Evolutionary conservation across 2,797 vertebrate species (phyloP), one percentile per base, ranked within the genome.

Genomic region (Moxostoma hubbsi): DNA sequence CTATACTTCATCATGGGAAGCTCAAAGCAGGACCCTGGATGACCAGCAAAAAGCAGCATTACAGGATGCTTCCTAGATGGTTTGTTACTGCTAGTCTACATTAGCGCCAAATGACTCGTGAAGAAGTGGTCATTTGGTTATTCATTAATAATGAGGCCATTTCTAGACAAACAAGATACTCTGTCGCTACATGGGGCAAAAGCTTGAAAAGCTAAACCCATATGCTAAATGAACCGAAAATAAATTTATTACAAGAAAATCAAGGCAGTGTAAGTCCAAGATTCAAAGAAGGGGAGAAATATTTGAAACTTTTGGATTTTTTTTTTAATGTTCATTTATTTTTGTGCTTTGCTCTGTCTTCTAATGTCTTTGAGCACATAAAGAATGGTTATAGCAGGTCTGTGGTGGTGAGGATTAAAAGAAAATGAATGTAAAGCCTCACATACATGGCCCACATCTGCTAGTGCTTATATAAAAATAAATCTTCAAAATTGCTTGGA

Each of bases 211-310:
- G 71, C 45, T 68, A 58, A 82, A 69, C 58, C 81, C 70, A 63
- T 70, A n/a, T 78, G 76, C 71, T 64, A 82, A 82, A 79, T 79
- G 76, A 79, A 36, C 57, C 64, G 10, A 43, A 58, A 57, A 69
- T 50, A 6, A 62, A 73, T n/a, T 54, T 72, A 73, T 82, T 77
- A 73, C 61, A 16, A 70, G 59, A 73, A 72, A 82, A 79, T 43
- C 68, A 70, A 57, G 11, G 73, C 66, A 62, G 43, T 11, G 13
- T 49, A 69, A 61, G 75, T 36, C 49, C 73, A 61, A 46, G 15
- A 68, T n/a, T 53, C 13, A 57, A 65, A 63, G 63, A 24, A 18
- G 0, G 12, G 18, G 51, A 43, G 57, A 75, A 62, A 54, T 72
- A 18, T 67, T 57, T 61, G 54, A 74, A 45, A 62, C 7, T 46